phyloP scores from a whole-genome alignment of 2,797 vertebrate species.

The Lutjanus campechanus region DNA sequence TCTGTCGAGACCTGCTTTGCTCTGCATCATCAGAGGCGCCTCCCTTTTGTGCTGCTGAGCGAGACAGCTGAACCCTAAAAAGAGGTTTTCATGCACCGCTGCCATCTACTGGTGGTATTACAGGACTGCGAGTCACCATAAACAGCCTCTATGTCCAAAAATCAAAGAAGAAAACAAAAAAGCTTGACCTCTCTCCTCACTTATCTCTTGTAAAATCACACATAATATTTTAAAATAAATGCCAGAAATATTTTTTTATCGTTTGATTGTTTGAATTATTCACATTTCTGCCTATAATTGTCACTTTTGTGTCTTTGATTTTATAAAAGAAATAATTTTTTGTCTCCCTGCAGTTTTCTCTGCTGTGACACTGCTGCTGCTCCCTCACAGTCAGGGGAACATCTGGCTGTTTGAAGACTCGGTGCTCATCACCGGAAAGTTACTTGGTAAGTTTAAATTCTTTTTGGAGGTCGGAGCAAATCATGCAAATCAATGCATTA shows the following conservation, averaged over 20 bases:
- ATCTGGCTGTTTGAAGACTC: slow-evolving; percentile 97
- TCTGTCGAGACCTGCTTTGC: slow-evolving; percentile 26
- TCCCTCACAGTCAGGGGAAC: slow-evolving; percentile 95
- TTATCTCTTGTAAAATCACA: background rate
- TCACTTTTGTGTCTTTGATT: background rate
- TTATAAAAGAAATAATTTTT: background rate
- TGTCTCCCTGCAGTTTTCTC: slow-evolving; percentile 89
- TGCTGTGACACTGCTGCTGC: slow-evolving; percentile 91
- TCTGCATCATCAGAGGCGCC: slow-evolving; percentile 53
- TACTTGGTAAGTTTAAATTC: slow-evolving; percentile 85
- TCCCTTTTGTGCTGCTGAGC: slow-evolving; percentile 65
- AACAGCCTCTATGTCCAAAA: background rate
- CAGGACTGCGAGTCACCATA: background rate
- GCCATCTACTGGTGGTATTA: slow-evolving; percentile 68
- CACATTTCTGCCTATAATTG: background rate
- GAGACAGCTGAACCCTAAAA: slow-evolving; percentile 45
- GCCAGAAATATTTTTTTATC: background rate
- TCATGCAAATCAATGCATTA: too few relatives aligned
- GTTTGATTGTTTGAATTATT: background rate
- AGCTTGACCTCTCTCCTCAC: background rate
- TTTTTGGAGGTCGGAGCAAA: background rate
- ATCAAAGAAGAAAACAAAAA: background rate
- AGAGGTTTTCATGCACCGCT: background rate
- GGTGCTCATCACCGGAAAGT: slow-evolving; percentile 92
- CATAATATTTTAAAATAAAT: background rate